Evolutionary conservation across 1,140 invertebrate species (phyloP), one percentile per base, ranked within the genome.

Genomic region (Megalonaias nervosa): DNA sequence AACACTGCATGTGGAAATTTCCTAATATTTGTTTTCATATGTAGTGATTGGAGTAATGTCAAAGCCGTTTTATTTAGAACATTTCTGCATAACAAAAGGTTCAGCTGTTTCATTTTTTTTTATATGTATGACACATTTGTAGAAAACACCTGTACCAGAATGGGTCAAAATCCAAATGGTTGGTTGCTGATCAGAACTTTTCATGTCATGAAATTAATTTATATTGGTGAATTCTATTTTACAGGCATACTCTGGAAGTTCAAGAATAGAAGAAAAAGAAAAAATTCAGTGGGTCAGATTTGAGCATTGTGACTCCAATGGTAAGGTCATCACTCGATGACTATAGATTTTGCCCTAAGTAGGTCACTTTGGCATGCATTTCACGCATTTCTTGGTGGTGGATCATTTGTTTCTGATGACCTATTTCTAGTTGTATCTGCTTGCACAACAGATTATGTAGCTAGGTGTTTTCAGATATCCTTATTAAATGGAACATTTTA

Each of bases 251-350:
- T 85, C 83, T 74, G 87, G 83, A 73, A 91, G 90, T 19, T 91
- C 92, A 62, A 93, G 92, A 85, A 89, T 89, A 19, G 94, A 95
- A 88, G 93, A 94, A 61, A 93, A 95, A 92, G 93, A 95, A 91
- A 91, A 94, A 89, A 93, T 95, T 74, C 92, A 93, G 68, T 96
- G 95, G 95, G 94, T 94, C 1, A 91, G 93, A 81, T 97, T 97
- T 90, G 95, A 97, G 90, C 93, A 94, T 80, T 93, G 95, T 64
- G 96, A 97, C 90, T 93, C 94, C 66, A 97, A 96, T 89, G 90
- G 91, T 91, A 84, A 62, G 81, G 74, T 6, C 4, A 48, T 48
- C 38, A 14, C 13, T 31, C 31, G 55, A 17, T 73, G 17, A 61
- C 11, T 12, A 16, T 56, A 71, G 0, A 48, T 62, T 19, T 56